Base-by-base conservation (phyloP, 2,888 invertebrate genomes). In the Hirtodrosophila confusa region DNA sequence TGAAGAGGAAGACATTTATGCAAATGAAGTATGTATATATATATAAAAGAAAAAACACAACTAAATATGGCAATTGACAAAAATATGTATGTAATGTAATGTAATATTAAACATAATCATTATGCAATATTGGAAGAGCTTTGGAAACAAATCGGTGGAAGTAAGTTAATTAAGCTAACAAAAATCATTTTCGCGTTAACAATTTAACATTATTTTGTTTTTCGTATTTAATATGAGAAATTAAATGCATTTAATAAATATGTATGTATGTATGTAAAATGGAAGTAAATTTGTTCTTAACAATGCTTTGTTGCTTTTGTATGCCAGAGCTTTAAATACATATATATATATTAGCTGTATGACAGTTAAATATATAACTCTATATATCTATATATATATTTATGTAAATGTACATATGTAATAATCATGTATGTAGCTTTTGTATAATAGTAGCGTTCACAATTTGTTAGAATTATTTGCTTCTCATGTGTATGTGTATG, bases 251-350 rank as follows among this genome's bases (percentile, higher is more conserved):
- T 83, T 64, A 83, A 83, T 83, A 83, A 83, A 83, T 83, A 82
- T 78, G 43, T 64, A 43, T 78, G 53, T 53, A 43, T 69, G 55
- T 53, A 29, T 74, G 80, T 74, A 78, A 87, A 87, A 79, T 83
- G 88, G 88, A 83, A 83, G 86, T 86, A 79, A 88, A 76, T 88
- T 88, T 86, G 86, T 88, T 79, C 88, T 86, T 88, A 88, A 83
- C 88, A 83, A 88, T 86, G 73, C 63, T 76, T 75, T 51, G 24
- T 51, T 61, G 4, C 27, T 64, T 53, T 37, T 55, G 49, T 71
- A 61, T 68, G 58, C 78, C 76, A 72, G 58, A 80, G 75, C 78
- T 65, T 68, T 66, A 63, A 65, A 78, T 87, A 80, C 58, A 67
- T 71, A 57, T 61, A 63, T 62, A 40, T 72, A 72, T 62, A 67